A percentile compares a stretch with the other conserved stretches of the same genome.
These are phyloP conservation scores for Stenotaenia linearis DNA, from an alignment of 2,888 invertebrate genomes.

Conservation along the genomic window DNA sequence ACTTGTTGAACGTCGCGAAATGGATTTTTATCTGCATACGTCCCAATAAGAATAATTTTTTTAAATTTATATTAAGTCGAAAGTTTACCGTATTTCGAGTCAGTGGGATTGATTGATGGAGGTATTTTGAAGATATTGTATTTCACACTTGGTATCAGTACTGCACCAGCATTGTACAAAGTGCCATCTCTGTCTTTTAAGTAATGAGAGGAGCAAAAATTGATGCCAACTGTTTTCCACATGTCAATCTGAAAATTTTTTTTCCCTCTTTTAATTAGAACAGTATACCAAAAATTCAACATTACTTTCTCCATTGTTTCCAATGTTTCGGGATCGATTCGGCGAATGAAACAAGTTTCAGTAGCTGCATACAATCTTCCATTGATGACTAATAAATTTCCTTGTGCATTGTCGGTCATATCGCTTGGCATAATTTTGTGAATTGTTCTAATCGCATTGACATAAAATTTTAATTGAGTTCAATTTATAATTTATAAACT, in stretches of 20 bases:
- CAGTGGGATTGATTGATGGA: constrained; percentile 11
- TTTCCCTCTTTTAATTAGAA: not conserved
- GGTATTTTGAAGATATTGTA: constrained; percentile 42
- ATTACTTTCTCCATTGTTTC: constrained; percentile 47
- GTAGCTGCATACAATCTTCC: constrained; percentile 51
- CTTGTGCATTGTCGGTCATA: constrained; percentile 51
- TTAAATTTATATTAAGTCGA: not conserved
- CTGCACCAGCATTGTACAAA: constrained; percentile 50
- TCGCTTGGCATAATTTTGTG: constrained; percentile 41
- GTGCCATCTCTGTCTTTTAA: constrained; percentile 47
- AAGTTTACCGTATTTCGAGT: not conserved
- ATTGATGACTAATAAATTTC: constrained; percentile 49
- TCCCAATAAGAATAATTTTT: not conserved
- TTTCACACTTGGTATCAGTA: constrained; percentile 44
- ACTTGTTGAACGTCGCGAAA: constrained; percentile 41
- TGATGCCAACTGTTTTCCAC: constrained; percentile 46
- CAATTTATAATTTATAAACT: not conserved
- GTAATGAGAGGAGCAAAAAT: constrained; percentile 50
- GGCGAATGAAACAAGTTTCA: constrained; percentile 48
- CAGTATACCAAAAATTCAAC: not conserved
- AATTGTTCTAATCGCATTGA: constrained; percentile 40
- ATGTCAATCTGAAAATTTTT: constrained; percentile 45
- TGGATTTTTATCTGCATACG: not conserved
- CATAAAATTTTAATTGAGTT: not conserved
- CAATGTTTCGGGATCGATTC: constrained; percentile 49